phyloP scores from a whole-genome alignment of 1,140 invertebrate genomes.

The Amyelois transitella region DNA sequence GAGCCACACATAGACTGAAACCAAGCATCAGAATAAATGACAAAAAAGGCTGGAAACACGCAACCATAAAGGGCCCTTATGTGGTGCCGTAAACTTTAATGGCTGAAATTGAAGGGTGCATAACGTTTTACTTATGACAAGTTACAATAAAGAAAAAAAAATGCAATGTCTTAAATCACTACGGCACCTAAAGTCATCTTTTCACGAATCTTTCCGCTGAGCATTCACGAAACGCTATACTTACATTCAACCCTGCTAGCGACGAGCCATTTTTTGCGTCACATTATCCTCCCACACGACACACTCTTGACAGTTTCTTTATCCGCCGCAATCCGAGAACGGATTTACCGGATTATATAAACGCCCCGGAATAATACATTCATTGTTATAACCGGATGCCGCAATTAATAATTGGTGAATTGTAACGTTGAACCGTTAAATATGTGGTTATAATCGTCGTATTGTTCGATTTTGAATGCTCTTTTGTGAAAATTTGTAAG shows the following conservation, averaged over 20 bases:
- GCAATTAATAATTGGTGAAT: neutral
- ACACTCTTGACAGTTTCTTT: conserved; percentile 13
- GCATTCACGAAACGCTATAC: neutral
- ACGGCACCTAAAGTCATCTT: no score
- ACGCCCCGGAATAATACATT: conserved; percentile 1
- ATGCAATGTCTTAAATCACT: no score
- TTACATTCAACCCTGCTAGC: neutral
- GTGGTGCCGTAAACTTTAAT: no score
- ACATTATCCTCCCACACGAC: conserved; percentile 17
- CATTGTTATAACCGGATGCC: conserved; percentile 1
- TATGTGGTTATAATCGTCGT: neutral
- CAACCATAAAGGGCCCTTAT: no score
- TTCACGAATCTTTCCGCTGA: no score
- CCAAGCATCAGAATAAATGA: no score
- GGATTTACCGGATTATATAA: conserved; percentile 1
- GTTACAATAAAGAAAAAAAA: no score
- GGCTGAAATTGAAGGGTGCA: no score
- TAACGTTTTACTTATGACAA: no score
- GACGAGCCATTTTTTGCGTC: conserved; percentile 20
- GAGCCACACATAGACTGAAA: no score
- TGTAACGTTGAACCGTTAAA: neutral
- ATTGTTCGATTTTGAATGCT: neutral
- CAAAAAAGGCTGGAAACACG: no score
- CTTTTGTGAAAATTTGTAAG: neutral
- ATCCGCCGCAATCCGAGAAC: conserved; percentile 4